Conservation (phyloP, 2,888 invertebrate species). For the Horisme vitalbata region DNA sequence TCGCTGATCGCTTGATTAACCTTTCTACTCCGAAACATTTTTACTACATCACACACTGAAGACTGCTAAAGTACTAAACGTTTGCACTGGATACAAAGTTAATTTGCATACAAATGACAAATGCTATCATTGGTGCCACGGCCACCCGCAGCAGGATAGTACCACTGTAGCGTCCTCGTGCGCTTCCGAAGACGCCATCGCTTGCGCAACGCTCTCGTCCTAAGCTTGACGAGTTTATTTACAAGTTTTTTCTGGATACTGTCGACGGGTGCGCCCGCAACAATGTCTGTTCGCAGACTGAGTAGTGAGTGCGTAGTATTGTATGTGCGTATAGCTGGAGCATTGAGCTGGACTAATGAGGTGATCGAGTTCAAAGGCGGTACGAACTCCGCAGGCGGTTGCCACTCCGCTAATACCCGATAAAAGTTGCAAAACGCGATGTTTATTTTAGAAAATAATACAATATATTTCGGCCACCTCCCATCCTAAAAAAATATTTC, state of each 20-base stretch:
- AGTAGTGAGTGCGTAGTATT: slow-evolving; percentile 58
- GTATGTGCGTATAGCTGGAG: slow-evolving; percentile 63
- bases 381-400: slow-evolving; percentile 63
- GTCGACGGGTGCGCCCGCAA: slow-evolving; percentile 63
- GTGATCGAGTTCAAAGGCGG: slow-evolving; percentile 77
- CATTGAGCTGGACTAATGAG: slow-evolving; percentile 75
- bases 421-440: slow-evolving; percentile 28
- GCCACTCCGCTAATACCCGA: slow-evolving; percentile 55
- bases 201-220: slow-evolving; percentile 60
- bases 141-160: slow-evolving; percentile 81
- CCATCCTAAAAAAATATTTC: too few species aligned
- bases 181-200: slow-evolving; percentile 67
- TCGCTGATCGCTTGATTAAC: slow-evolving; percentile 67
- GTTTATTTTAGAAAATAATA: slow-evolving; percentile 10
- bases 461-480: too few species aligned
- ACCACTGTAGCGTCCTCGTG: slow-evolving; percentile 68
- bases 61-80: slow-evolving; percentile 56
- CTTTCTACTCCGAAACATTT: slow-evolving; percentile 70
- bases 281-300: slow-evolving; percentile 71
- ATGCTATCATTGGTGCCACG: slow-evolving; percentile 78
- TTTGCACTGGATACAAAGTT: slow-evolving; percentile 54
- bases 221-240: slow-evolving; percentile 42
- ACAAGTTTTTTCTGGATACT: slow-evolving; percentile 44
- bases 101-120: slow-evolving; percentile 74
- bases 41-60: slow-evolving; percentile 49